phyloP scores from a whole-genome alignment of 1,140 invertebrate genomes.

The Drosophila arizonae region DNA sequence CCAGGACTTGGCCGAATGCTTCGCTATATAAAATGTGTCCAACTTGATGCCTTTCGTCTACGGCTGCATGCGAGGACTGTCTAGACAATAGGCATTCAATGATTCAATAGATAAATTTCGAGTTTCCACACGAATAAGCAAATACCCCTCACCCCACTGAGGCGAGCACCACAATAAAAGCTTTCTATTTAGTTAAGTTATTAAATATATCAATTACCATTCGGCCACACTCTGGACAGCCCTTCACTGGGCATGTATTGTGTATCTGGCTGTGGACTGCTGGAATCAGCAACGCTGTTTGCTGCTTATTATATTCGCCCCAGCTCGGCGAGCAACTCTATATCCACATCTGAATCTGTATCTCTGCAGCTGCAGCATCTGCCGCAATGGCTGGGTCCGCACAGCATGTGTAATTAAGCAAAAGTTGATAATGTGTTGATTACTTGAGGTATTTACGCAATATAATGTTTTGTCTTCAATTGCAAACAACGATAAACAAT shows the following conservation, averaged over 20 bases:
- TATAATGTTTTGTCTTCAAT: constrained; percentile 27
- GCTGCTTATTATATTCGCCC: constrained; percentile 5
- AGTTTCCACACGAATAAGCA: constrained; percentile 57
- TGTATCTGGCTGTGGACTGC: neutral
- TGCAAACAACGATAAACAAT: constrained; percentile 16
- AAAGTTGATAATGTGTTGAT: constrained; percentile 78
- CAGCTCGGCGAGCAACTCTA: constrained; percentile 10
- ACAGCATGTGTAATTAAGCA: constrained; percentile 67
- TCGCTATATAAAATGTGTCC: neutral
- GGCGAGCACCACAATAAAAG: constrained; percentile 36
- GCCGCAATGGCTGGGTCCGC: constrained; percentile 16
- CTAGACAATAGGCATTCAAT: constrained; percentile 65
- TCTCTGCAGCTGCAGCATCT: constrained; percentile 8
- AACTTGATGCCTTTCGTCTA: neutral
- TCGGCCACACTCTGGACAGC: constrained; percentile 25
- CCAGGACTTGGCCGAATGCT: constrained; percentile 12
- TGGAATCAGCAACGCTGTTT: constrained; percentile 11
- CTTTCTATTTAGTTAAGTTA: constrained; percentile 76
- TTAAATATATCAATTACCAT: constrained; percentile 76
- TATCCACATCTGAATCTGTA: constrained; percentile 23
- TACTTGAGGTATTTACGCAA: constrained; percentile 73
- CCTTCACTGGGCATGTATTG: neutral
- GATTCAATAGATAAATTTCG: constrained; percentile 72
- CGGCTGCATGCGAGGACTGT: constrained; percentile 20
- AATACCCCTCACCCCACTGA: constrained; percentile 36